Conservation (phyloP, 2,113 vertebrate genomes). For the Aptenodytes forsteri region DNA sequence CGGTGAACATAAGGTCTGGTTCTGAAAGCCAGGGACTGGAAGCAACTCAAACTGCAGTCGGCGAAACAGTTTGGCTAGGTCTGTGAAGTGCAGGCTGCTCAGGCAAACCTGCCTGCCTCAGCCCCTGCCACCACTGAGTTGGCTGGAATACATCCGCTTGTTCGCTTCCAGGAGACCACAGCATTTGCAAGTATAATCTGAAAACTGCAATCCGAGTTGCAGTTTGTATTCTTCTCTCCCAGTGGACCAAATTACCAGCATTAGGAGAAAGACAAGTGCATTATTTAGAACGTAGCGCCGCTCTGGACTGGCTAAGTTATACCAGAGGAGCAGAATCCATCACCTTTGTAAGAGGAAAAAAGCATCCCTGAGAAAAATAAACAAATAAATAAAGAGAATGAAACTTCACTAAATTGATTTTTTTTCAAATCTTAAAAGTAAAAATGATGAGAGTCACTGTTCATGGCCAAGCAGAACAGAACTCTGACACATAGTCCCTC, state of each 20-base stretch:
- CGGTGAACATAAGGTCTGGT: neutral
- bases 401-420: neutral
- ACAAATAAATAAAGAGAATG: neutral
- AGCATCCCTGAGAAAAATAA: neutral
- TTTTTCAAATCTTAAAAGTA: neutral
- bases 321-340: neutral
- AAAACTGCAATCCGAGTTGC: neutral
- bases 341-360: neutral
- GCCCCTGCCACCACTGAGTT: neutral
- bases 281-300: neutral
- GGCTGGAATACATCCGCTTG: neutral
- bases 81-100: neutral
- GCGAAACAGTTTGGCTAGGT: neutral
- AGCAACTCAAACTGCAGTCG: neutral
- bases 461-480: neutral
- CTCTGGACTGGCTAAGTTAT: neutral
- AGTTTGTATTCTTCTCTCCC: neutral
- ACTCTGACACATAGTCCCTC: neutral
- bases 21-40: neutral
- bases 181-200: slow-evolving; percentile 10
- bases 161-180: neutral
- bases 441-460: neutral
- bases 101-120: neutral
- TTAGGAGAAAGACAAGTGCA: neutral
- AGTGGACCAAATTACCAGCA: neutral